Conservation (phyloP, 2,797 vertebrate genomes). For the Petrocephalus sullivani region DNA sequence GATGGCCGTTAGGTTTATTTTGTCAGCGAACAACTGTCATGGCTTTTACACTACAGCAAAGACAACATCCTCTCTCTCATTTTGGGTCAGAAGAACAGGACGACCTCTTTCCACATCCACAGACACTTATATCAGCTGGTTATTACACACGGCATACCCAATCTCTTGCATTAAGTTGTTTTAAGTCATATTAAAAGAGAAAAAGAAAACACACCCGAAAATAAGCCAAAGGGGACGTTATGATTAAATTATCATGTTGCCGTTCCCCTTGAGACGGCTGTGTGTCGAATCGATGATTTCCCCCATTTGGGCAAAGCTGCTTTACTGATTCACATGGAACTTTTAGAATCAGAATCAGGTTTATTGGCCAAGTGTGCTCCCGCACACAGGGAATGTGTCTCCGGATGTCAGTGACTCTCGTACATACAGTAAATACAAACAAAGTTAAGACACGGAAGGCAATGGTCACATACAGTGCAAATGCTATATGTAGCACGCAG, state of each 20-base stretch:
- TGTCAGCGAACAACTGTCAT: constrained; percentile 36
- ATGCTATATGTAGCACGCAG: background rate
- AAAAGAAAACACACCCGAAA: background rate
- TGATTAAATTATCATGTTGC: constrained; percentile 12
- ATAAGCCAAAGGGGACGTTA: background rate
- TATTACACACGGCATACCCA: background rate
- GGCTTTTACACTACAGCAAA: constrained; percentile 21
- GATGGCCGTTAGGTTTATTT: constrained; percentile 40
- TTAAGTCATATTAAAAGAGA: background rate
- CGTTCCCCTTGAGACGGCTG: background rate
- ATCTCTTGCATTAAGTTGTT: background rate
- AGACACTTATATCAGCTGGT: background rate
- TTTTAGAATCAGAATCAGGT: background rate
- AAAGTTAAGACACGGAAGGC: background rate
- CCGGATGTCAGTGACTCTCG: background rate
- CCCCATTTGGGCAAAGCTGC: background rate
- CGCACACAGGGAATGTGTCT: background rate
- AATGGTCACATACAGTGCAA: background rate
- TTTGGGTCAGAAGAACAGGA: background rate
- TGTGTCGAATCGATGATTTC: background rate
- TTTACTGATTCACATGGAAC: constrained; percentile 13
- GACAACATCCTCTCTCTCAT: background rate
- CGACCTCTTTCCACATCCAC: background rate
- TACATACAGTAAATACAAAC: background rate
- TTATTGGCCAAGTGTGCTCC: background rate